These are phyloP conservation scores for Drosophila tsacasi DNA, from an alignment of 1,140 invertebrate genomes.

Conservation along the genomic window DNA sequence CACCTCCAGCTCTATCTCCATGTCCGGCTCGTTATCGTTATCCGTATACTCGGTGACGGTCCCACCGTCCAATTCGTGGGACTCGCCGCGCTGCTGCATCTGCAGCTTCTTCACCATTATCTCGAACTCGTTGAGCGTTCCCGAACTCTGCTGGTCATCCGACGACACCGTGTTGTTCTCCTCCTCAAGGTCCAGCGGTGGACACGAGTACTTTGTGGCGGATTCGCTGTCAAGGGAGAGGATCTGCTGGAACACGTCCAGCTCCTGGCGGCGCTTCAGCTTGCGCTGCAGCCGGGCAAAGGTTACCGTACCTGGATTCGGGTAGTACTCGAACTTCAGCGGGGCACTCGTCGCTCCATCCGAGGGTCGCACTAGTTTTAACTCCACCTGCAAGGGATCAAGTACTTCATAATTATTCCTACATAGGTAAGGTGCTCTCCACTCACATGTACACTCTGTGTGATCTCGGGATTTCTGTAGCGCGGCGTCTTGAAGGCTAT, in stretches of 20 bases:
- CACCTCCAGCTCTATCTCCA: conserved; percentile 79
- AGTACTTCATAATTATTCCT: not conserved
- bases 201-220: conserved; percentile 78
- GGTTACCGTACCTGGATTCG: conserved; percentile 93
- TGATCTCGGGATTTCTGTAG: conserved; percentile 90
- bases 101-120: conserved; percentile 61
- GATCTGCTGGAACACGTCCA: conserved; percentile 85
- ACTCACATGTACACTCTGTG: conserved; percentile 88
- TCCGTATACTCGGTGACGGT: conserved; percentile 71
- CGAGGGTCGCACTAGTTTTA: conserved; percentile 93
- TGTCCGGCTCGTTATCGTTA: conserved; percentile 68
- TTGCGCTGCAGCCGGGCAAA: conserved; percentile 90
- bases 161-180: conserved; percentile 77
- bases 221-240: conserved; percentile 80
- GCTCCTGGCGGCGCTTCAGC: conserved; percentile 89
- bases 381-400: conserved; percentile 86
- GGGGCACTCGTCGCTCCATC: conserved; percentile 93
- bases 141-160: conserved; percentile 80
- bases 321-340: conserved; percentile 89
- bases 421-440: too few relatives aligned
- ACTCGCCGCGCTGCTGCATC: conserved; percentile 55
- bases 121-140: conserved; percentile 76
- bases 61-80: conserved; percentile 58
- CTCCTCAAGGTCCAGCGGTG: conserved; percentile 66
- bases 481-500: conserved; percentile 93